Conservation (phyloP, 2,113 vertebrate genomes). For the Ardeotis arabs region DNA sequence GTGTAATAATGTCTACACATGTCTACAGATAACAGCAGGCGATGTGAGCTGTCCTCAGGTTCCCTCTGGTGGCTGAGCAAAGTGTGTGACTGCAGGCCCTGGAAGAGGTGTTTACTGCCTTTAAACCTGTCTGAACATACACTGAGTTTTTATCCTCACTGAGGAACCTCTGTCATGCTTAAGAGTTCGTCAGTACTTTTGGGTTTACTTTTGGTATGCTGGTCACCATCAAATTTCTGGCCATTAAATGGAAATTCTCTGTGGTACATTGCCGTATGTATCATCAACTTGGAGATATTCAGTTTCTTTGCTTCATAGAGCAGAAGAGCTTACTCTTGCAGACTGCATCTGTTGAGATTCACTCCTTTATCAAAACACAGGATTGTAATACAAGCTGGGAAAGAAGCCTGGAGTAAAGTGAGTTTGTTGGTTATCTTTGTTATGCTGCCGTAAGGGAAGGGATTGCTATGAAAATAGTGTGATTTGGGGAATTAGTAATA, state of each 20-base stretch:
- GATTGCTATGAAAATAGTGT: background rate
- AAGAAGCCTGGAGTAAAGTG: background rate
- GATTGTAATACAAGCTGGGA: background rate
- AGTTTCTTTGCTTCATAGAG: background rate
- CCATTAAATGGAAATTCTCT: background rate
- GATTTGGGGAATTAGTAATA: background rate
- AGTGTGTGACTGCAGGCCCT: background rate
- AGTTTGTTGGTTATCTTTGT: background rate
- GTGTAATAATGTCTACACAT: no score
- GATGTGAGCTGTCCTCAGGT: background rate
- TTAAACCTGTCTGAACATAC: background rate
- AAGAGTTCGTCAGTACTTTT: background rate
- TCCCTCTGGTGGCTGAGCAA: constrained; percentile 43
- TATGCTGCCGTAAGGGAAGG: background rate
- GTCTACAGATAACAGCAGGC: background rate
- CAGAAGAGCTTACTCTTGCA: background rate
- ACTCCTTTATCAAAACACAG: background rate
- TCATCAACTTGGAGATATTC: background rate
- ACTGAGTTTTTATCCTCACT: background rate
- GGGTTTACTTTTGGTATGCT: background rate
- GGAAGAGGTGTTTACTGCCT: background rate
- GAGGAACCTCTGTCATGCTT: background rate
- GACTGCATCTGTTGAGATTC: background rate
- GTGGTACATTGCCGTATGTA: rapidly evolving
- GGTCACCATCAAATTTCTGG: background rate